Percentiles rank a stretch among this genome's conserved stretches.
These are phyloP conservation scores for Boloria selene DNA, from an alignment of 2,888 invertebrate species.

Conservation along the genomic window DNA sequence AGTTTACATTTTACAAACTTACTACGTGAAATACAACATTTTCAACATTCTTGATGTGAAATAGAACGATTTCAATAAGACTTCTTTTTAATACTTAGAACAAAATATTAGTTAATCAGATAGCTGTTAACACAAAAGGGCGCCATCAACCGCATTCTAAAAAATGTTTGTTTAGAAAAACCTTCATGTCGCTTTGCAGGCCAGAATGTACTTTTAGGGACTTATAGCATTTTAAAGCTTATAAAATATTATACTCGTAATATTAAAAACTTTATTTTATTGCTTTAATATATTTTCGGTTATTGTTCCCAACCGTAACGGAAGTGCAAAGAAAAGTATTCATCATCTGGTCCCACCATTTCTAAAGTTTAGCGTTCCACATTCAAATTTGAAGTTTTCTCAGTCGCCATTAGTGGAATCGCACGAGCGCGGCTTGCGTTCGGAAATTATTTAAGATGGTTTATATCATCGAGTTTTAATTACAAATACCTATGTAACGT, in stretches of 20 bases:
- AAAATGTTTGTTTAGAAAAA: no score
- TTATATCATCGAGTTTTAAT: slow-evolving; percentile 37
- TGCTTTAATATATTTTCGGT: slow-evolving; percentile 3
- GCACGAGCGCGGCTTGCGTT: slow-evolving; percentile 40
- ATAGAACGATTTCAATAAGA: no score
- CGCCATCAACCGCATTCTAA: no score
- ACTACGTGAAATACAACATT: no score
- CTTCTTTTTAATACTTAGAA: no score
- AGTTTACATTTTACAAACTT: not conserved
- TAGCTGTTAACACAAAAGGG: no score
- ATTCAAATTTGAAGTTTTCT: slow-evolving; percentile 67
- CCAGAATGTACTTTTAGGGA: no score
- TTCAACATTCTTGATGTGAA: no score
- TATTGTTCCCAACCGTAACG: slow-evolving; percentile 44
- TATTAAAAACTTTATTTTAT: slow-evolving; percentile 8
- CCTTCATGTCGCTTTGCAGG: no score
- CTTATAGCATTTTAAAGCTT: no score
- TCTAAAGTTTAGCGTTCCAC: slow-evolving; percentile 61
- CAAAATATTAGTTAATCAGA: no score
- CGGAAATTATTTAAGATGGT: slow-evolving; percentile 38
- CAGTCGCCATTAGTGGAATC: slow-evolving; percentile 49
- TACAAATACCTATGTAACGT: slow-evolving; percentile 21
- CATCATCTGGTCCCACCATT: slow-evolving; percentile 52
- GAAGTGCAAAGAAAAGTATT: slow-evolving; percentile 42
- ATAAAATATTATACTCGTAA: slow-evolving; percentile 4